Base-by-base conservation (phyloP, 2,113 vertebrate species). In the Microtus ochrogaster region DNA sequence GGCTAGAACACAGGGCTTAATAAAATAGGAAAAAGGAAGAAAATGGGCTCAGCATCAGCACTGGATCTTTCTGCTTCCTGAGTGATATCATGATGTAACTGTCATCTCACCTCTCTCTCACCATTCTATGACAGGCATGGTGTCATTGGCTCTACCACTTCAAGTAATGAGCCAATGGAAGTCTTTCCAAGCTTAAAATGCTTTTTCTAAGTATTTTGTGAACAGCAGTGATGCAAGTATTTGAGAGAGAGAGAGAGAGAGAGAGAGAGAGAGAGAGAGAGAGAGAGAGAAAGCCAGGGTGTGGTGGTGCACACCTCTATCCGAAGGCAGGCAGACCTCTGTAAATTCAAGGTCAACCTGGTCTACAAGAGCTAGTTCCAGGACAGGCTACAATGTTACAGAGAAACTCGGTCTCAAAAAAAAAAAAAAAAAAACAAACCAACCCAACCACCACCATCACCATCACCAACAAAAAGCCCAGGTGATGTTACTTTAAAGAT, bases 71-170 rank as follows among this genome's bases (percentile, higher is more conserved):
- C 14, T 83, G n/a, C n/a, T 63, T 9, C n/a, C 24, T 28, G 5
- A 41, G 9, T 41, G 0, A 21, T 28, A 6, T 39, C n/a, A 83
- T 22, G 8, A 58, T 79, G 6, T 41, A 22, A 83, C 36, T 4
- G 0, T 9, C 3, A 12, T 9, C 22, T 63, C 4, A 1, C 22
- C 4, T 7, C 28, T 26, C 9, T 41, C 58, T 17, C 13, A 39
- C 26, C 3, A 41, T 17, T 39, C 12, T 16, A 26, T 16, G 33
- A 12, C 55, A 26, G 0, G 12, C 22, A 41, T 39, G n/a, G 41
- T 61, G 22, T 14, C 2, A 47, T 4, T 30, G 74, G 6, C 36
- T 41, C 21, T 83, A 41, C 28, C n/a, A 39, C 22, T 6, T 83
- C 36, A 39, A 41, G 61, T 7, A 19, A 28, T 63, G 12, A 61